These are phyloP conservation scores for Lepetodrilus schrolli DNA, from an alignment of 2,888 invertebrate species.

Conservation along the genomic window DNA sequence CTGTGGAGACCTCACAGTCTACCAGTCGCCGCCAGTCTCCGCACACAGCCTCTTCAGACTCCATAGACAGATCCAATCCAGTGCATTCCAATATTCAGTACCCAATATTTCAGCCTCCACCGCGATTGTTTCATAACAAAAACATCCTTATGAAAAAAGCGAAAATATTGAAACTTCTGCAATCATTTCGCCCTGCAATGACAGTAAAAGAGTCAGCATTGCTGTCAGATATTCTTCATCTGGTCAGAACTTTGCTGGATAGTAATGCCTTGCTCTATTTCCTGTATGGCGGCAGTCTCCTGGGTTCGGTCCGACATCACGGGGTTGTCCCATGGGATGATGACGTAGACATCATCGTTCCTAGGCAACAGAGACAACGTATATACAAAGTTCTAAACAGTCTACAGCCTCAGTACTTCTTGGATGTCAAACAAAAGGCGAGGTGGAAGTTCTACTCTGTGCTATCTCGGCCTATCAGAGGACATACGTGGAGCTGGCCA, in stretches of 20 bases:
- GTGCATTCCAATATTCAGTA: not conserved
- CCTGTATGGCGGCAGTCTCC: constrained; percentile 46
- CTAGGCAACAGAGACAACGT: constrained; percentile 11
- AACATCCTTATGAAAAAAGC: not conserved
- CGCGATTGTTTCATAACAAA: not conserved
- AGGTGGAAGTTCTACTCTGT: constrained; percentile 44
- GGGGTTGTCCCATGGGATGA: constrained; percentile 53
- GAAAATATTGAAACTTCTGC: not conserved
- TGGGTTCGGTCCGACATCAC: constrained; percentile 51
- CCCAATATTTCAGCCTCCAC: not conserved
- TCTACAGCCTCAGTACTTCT: constrained; percentile 31
- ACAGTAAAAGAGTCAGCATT: constrained; percentile 17
- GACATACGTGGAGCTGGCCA: constrained; percentile 44
- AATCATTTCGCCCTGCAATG: not conserved
- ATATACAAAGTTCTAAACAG: constrained; percentile 4
- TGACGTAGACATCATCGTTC: constrained; percentile 45
- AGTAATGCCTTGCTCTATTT: constrained; percentile 40
- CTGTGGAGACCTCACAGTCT: not conserved
- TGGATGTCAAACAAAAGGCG: constrained; percentile 28
- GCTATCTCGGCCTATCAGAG: constrained; percentile 32
- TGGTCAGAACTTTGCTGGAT: constrained; percentile 24
- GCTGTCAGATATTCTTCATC: constrained; percentile 12
- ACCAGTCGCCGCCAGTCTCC: not conserved
- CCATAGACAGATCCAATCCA: not conserved
- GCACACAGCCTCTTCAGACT: too few relatives aligned